Base-by-base conservation (phyloP, 2,113 vertebrate species). In the Alethe diademata region DNA sequence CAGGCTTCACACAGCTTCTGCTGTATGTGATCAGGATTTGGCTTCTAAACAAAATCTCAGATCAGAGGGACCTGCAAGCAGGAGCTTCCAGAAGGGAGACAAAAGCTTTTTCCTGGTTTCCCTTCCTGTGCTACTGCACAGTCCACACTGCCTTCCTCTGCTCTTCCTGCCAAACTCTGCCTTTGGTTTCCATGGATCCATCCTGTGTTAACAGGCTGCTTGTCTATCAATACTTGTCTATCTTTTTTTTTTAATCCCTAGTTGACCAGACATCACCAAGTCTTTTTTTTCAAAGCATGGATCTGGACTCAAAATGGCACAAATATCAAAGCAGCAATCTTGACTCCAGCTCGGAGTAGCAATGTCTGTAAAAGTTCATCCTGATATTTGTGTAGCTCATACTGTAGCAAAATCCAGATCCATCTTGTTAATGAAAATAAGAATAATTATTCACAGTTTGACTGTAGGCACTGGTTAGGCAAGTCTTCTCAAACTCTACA, bases 401-500 rank as follows among this genome's bases (percentile, higher is more conserved):
- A 67, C 8, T 40, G 38, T 58, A 66, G 51, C 58, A 95, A 93
- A 96, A 93, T 86, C 38, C 65, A 90, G 85, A 90, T 86, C 35
- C 45, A n/a, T 75, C 74, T 72, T 83, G 51, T 76, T 94, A 88
- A 90, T 80, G 47, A 92, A 97, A 93, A 67, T 80, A 70, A 58
- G 76, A 91, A 60, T 92, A 90, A 78, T 90, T 81, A 79, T 62
- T 94, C 62, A 48, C 61, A 62, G 45, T 95, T 93, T 94, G 58
- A 82, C 91, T 91, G 74, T 90, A 92, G 81, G 93, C 70, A 79
- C 87, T 75, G 60, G 88, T 94, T 93, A 94, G 75, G 35, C 93
- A 96, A 96, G 90, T 79, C 92, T 91, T 79, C 90, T 92, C 88
- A 86, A 91, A 93, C 45, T 70, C 90, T 88, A 20, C 67, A 94